phyloP scores from a whole-genome alignment of 2,113 vertebrate genomes.

The Pyrgilauda ruficollis region DNA sequence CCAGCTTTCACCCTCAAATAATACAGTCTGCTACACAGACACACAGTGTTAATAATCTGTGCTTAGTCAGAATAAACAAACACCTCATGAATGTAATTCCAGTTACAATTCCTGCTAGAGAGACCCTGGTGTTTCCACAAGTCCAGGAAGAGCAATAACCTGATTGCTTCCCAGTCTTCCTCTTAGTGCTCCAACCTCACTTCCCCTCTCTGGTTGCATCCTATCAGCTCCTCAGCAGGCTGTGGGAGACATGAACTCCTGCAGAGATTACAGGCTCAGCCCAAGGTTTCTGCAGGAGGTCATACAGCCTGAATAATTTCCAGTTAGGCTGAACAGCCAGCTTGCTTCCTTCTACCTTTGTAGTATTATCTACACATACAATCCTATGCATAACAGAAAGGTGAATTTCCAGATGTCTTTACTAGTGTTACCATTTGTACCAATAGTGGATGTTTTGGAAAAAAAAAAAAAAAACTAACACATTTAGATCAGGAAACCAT shows the following conservation, averaged over 20 bases:
- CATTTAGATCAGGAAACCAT: neutral
- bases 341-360: neutral
- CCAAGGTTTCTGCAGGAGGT: neutral
- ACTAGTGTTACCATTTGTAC: neutral
- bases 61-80: neutral
- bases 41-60: rapidly evolving
- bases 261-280: neutral
- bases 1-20: neutral
- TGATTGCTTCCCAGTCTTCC: neutral
- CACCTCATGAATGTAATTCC: neutral
- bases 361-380: neutral
- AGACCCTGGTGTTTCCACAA: neutral
- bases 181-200: neutral
- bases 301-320: neutral
- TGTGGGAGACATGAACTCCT: neutral
- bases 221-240: neutral
- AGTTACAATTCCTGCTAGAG: neutral
- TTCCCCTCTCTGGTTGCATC: no score
- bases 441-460: neutral
- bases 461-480: neutral
- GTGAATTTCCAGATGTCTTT: neutral
- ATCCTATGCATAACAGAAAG: neutral
- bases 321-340: neutral
- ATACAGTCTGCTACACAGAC: neutral
- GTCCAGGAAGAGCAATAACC: neutral